phyloP scores from a whole-genome alignment of 2,888 invertebrate genomes.

The Cerastis leucographa region DNA sequence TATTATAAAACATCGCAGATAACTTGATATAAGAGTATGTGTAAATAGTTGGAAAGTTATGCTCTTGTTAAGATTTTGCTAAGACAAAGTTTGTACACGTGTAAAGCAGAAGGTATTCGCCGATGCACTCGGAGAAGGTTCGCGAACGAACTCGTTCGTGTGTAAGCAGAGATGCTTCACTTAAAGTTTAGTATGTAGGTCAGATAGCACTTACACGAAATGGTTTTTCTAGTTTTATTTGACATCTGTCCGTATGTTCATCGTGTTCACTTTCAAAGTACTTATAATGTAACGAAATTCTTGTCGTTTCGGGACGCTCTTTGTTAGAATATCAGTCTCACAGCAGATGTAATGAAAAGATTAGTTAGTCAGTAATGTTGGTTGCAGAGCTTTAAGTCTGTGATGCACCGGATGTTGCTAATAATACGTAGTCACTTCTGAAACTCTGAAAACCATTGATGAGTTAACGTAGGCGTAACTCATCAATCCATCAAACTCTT shows the following conservation, averaged over 20 bases:
- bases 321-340: not conserved
- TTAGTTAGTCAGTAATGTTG: not conserved
- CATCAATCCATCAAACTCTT: not conserved
- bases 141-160: conserved; percentile 22
- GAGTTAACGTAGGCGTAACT: not conserved
- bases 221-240: conserved; percentile 24
- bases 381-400: not conserved
- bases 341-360: not conserved
- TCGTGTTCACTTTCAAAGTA: not conserved
- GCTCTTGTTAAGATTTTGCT: not conserved
- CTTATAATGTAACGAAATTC: not conserved
- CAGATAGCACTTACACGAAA: conserved; percentile 18
- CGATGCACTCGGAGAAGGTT: conserved; percentile 2
- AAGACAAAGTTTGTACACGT: conserved; percentile 46
- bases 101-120: conserved; percentile 8
- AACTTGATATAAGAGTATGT: not conserved
- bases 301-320: not conserved
- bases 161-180: conserved; percentile 27
- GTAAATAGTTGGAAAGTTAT: conserved; percentile 15
- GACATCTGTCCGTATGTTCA: not conserved
- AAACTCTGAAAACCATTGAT: not conserved
- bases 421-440: not conserved
- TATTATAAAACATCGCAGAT: conserved; percentile 5
- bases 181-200: conserved; percentile 47
- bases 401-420: not conserved